These are phyloP conservation scores for Fulmarus glacialis DNA, from an alignment of 2,113 vertebrate genomes.

Conservation along the genomic window DNA sequence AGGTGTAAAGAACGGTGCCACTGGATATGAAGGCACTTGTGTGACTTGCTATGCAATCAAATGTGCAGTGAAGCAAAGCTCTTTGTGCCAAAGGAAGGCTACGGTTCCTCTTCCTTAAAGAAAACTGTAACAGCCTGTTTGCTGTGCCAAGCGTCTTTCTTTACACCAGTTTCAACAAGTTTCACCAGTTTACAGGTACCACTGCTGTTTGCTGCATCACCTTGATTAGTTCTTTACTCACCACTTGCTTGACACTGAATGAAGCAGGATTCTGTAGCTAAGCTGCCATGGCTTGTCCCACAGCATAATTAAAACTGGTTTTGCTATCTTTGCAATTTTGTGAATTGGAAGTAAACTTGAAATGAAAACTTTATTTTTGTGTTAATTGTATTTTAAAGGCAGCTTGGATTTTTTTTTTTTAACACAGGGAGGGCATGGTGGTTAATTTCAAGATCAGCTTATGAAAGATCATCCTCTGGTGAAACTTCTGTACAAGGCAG, in stretches of 20 bases:
- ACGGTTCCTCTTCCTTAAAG: not conserved
- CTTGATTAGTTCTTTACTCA: not conserved
- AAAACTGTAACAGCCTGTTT: not conserved
- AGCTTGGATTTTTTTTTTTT: not conserved
- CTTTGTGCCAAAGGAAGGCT: not conserved
- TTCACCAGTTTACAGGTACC: not conserved
- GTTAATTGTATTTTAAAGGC: not conserved
- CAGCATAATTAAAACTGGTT: not conserved
- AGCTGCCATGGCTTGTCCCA: not conserved
- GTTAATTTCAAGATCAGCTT: not conserved
- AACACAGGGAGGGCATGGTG: accelerated
- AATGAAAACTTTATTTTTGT: not conserved
- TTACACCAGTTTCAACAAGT: not conserved
- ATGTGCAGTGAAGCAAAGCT: not conserved
- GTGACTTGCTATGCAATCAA: not conserved
- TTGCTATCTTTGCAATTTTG: not conserved
- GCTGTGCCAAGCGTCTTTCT: not conserved
- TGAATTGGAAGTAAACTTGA: not conserved
- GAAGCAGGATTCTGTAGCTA: not conserved
- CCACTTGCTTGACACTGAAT: not conserved
- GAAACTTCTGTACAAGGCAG: not conserved
- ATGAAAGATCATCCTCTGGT: not conserved
- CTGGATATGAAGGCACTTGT: not conserved
- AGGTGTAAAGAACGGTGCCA: not conserved
- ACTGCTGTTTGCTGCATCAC: not conserved